Base-by-base conservation (phyloP, 2,888 invertebrate species). In the Philhelius pedissequus region DNA sequence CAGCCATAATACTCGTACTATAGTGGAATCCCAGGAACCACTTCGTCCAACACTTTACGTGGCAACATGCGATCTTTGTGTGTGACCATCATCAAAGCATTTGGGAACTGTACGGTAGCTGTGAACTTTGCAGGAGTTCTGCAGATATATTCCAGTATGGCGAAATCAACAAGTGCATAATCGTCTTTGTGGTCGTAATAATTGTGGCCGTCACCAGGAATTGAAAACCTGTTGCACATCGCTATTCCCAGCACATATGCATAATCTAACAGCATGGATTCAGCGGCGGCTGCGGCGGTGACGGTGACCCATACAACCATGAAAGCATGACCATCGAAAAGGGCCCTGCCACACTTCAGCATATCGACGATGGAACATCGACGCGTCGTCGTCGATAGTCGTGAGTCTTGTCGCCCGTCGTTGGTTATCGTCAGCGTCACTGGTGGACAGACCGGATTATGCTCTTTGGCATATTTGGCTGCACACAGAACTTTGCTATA, bases 381-480 rank as follows among this genome's bases (percentile, higher is more conserved):
- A n/a, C n/a, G n/a, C 13, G 48, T 38, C 45, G 45, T 25, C 54
- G 30, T 60, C 60, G 71, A n/a, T n/a, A n/a, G n/a, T 48, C 48
- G 18, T 48, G 18, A 9, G 15, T 43, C 18, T 20, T 52, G 27
- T 32, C 35, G 22, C 35, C 48, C 32, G 30, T 25, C 50, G 45
- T 32, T 58, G 32, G 54, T 43, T 30, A 22, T 64, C 32, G 54
- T 66, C 32, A 8, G n/a, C n/a, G n/a, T n/a, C n/a, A n/a, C n/a
- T 68, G 50, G 79, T 75, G 54, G 43, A 77, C 60, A 71, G 82
- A 78, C 82, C 78, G 82, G 81, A 82, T 82, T 81, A 64, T 64
- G 81, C 76, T 78, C 54, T 78, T 74, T 68, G 77, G 73, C 78
- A 78, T 82, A 82, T 78, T 78, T 62, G 73, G 68, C 73, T 73